These are phyloP conservation scores for Rhinoptilus africanus DNA, from an alignment of 2,113 vertebrate species.

Conservation along the genomic window DNA sequence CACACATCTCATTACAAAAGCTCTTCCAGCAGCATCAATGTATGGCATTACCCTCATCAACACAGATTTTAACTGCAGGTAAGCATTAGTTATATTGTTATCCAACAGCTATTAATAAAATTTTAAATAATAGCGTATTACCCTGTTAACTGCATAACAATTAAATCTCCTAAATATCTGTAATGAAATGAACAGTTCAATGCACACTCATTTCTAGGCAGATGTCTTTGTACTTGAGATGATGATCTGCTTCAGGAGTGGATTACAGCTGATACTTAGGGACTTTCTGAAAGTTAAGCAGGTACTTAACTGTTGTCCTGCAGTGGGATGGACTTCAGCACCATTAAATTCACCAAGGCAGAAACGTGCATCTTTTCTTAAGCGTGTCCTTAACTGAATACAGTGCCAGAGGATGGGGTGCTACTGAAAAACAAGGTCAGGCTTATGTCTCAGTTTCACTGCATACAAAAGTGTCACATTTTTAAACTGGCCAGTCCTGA, in stretches of 20 bases:
- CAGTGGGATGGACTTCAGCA: slow-evolving; percentile 24
- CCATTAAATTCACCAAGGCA: slow-evolving; percentile 22
- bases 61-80: not conserved
- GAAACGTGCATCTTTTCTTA: slow-evolving; percentile 56
- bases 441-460: not conserved
- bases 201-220: not conserved
- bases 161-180: not conserved
- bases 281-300: slow-evolving; percentile 53
- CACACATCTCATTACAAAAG: not conserved
- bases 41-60: not conserved
- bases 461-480: not conserved
- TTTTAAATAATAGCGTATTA: not conserved
- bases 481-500: not conserved
- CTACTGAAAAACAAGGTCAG: not conserved
- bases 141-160: not conserved
- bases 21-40: not conserved
- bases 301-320: slow-evolving; percentile 25
- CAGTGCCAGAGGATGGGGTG: not conserved
- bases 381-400: slow-evolving; percentile 11
- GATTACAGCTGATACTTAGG: slow-evolving; percentile 2
- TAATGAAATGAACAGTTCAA: not conserved
- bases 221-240: not conserved
- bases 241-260: not conserved
- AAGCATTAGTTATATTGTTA: not conserved
- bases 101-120: not conserved